Conservation (phyloP, 2,888 invertebrate species). For the Nephrotoma appendiculata region DNA sequence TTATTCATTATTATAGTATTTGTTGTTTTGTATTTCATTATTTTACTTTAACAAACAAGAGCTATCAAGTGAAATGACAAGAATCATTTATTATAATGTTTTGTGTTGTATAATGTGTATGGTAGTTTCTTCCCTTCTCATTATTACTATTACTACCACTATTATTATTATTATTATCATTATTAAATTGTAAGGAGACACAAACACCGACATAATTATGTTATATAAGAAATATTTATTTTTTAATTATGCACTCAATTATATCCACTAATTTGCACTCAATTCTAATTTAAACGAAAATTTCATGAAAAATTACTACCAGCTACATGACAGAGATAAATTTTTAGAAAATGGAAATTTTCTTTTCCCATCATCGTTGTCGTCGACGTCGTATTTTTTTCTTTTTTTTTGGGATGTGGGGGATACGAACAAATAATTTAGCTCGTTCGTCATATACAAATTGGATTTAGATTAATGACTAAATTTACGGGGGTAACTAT, state of each 20-base stretch:
- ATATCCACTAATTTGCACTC: slow-evolving; percentile 3
- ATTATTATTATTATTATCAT: not conserved
- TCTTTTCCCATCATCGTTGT: not conserved
- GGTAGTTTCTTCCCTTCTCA: not conserved
- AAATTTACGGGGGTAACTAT: not conserved
- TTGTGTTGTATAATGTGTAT: not conserved
- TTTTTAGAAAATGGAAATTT: not conserved
- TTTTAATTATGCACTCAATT: slow-evolving; percentile 4
- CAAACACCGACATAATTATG: not conserved
- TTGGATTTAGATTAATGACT: not conserved
- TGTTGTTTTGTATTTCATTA: not conserved
- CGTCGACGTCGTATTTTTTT: no score
- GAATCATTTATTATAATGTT: slow-evolving; percentile 3
- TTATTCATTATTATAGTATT: not conserved
- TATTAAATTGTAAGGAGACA: not conserved
- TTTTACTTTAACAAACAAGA: slow-evolving; percentile 1
- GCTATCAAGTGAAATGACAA: slow-evolving; percentile 1
- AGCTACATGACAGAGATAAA: not conserved
- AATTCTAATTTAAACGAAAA: not conserved
- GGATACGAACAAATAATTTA: not conserved
- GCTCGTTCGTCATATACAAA: not conserved
- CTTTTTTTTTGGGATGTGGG: no score
- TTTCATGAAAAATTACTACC: not conserved
- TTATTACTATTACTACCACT: not conserved
- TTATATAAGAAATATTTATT: not conserved